A percentile compares a stretch with the other conserved stretches of the same genome.
phyloP scores from a whole-genome alignment of 2,888 invertebrate genomes.

The Graphium colonna region DNA sequence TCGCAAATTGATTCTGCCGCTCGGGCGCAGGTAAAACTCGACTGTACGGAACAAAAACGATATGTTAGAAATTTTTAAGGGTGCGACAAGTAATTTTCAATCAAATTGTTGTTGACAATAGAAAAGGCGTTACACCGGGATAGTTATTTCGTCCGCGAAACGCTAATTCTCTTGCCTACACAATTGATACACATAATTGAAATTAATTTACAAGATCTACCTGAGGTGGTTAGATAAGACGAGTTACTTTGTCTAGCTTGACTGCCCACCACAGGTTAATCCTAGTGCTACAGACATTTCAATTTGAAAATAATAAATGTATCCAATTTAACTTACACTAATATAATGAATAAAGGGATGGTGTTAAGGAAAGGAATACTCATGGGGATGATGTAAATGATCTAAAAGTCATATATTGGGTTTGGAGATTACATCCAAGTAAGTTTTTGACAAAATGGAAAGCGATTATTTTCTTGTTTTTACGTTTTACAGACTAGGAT shows the following conservation, averaged over 20 bases:
- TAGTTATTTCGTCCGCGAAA: no score
- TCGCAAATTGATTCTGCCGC: conserved; percentile 61
- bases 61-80: neutral
- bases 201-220: neutral
- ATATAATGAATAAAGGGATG: no score
- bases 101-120: no score
- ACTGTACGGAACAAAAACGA: conserved; percentile 29
- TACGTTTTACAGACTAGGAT: neutral
- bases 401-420: neutral
- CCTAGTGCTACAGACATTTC: neutral
- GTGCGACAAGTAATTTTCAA: no score
- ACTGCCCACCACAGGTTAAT: neutral
- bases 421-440: neutral
- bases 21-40: conserved; percentile 65
- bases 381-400: neutral
- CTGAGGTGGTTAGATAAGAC: neutral
- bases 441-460: neutral
- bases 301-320: neutral
- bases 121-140: no score
- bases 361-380: neutral
- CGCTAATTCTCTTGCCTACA: no score
- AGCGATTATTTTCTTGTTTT: neutral
- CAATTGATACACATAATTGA: no score
- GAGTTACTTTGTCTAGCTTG: neutral
- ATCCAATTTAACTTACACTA: neutral